These are phyloP conservation scores for Lontra canadensis DNA, from an alignment of 2,113 vertebrate genomes.

Conservation along the genomic window DNA sequence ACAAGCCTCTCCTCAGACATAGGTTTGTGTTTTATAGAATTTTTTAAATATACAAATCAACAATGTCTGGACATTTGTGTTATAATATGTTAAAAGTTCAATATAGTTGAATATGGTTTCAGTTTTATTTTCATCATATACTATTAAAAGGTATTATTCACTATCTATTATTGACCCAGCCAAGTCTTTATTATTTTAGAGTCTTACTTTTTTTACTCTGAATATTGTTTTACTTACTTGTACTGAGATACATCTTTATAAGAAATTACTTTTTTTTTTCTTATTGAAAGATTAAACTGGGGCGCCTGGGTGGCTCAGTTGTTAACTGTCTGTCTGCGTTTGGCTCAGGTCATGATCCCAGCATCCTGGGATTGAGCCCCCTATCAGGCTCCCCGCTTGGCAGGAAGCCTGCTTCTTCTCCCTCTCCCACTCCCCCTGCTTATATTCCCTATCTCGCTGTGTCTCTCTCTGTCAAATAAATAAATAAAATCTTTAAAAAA, in stretches of 20 bases:
- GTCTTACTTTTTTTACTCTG: neutral
- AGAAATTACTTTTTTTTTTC: neutral
- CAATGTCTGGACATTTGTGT: conserved; percentile 43
- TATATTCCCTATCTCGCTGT: too few species aligned
- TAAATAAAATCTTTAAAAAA: too few species aligned
- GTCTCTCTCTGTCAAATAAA: too few species aligned
- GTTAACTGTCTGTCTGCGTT: too few species aligned
- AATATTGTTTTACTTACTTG: conserved; percentile 9
- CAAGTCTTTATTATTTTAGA: conserved; percentile 51
- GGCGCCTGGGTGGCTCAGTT: too few species aligned
- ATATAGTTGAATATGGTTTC: conserved; percentile 22
- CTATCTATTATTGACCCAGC: neutral
- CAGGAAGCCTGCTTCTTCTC: too few species aligned
- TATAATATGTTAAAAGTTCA: conserved; percentile 49
- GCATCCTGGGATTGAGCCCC: too few species aligned
- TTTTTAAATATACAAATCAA: conserved; percentile 16
- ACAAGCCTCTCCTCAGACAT: conserved; percentile 4
- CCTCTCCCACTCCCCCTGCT: too few species aligned
- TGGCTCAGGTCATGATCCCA: too few species aligned
- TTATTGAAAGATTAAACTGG: conserved; percentile 28
- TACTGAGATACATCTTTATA: neutral
- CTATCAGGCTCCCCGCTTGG: too few species aligned
- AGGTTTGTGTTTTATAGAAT: neutral
- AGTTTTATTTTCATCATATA: neutral
- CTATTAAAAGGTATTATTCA: conserved; percentile 51